These are phyloP conservation scores for Hofmannophila pseudospretella DNA, from an alignment of 2,888 invertebrate genomes.

Conservation along the genomic window DNA sequence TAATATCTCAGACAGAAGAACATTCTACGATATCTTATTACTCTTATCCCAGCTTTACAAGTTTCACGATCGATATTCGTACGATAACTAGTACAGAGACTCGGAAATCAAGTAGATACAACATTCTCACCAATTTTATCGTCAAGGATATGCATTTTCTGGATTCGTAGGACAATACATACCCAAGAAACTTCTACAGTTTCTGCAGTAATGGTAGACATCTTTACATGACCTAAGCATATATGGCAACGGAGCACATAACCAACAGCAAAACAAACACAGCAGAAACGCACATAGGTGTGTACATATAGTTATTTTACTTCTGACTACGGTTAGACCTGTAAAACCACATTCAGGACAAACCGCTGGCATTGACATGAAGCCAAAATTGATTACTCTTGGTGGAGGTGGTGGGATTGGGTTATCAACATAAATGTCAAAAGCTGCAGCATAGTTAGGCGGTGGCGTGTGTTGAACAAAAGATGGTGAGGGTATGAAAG, in stretches of 20 bases:
- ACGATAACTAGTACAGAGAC: not conserved
- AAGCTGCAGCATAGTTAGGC: constrained; percentile 62
- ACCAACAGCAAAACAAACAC: constrained; percentile 66
- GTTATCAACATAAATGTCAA: constrained; percentile 61
- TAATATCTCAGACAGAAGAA: too few species aligned
- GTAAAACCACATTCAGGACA: constrained; percentile 62
- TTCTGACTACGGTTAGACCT: constrained; percentile 49
- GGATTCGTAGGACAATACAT: constrained; percentile 66
- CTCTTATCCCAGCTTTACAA: too few species aligned
- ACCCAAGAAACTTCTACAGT: constrained; percentile 58
- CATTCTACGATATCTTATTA: too few species aligned
- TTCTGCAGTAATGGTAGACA: constrained; percentile 66
- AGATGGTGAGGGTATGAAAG: constrained; percentile 65
- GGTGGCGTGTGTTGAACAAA: constrained; percentile 63
- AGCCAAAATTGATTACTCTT: constrained; percentile 51
- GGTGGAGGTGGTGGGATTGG: constrained; percentile 39
- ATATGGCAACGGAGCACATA: constrained; percentile 64
- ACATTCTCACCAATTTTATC: too few species aligned
- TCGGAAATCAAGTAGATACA: too few species aligned
- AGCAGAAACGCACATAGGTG: constrained; percentile 58
- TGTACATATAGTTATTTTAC: constrained; percentile 59
- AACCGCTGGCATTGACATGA: constrained; percentile 48
- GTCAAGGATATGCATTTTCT: constrained; percentile 20
- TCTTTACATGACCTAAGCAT: constrained; percentile 65
- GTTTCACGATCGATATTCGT: too few species aligned